Evolutionary conservation across 2,113 vertebrate species (phyloP), one percentile per base, ranked within the genome.

Genomic region (Esox niger): DNA sequence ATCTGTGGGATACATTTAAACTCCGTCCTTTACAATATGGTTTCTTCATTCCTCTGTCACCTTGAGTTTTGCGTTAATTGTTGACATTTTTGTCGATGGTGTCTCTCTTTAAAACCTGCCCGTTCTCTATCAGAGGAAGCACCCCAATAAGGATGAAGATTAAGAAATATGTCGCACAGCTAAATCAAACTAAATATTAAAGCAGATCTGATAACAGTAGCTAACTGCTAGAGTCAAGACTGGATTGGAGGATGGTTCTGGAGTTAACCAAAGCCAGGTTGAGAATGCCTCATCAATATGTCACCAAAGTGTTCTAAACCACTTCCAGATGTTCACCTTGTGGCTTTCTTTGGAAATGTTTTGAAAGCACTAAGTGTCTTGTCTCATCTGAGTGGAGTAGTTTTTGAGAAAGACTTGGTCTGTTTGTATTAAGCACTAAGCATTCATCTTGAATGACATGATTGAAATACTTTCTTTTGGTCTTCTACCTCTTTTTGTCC

Each of bases 181-280:
- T 54, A 79, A 74, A 78, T 83, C 63, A 52, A 52, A n/a, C n/a
- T n/a, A n/a, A n/a, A n/a, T n/a, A n/a, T n/a, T n/a, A n/a, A n/a
- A 47, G 7, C 20, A 26, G 20, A 38, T 20, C 13, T 17, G 61
- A 46, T 63, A 38, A 46, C 79, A 1, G 83, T 87, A 85, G 81
- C 88, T 83, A 88, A 88, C 70, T 80, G 74, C 68, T 85, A n/a
- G n/a, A n/a, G n/a, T 89, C 87, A 89, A 86, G 84, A 88, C 83
- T 43, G 38, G 38, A 43, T 17, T 79, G 74, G 82, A 74, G n/a
- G 20, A 4, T 32, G 15, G 17, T 32, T 2, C 15, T 32, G 20
- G 2, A 70, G 15, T 21, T 17, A 74, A 64, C 75, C 77, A 67
- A 65, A 76, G 33, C 15, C 43, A 71, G 72, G 49, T 71, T 78